phyloP scores from a whole-genome alignment of 1,140 invertebrate species.

The Ceratoteleas bidentatus region DNA sequence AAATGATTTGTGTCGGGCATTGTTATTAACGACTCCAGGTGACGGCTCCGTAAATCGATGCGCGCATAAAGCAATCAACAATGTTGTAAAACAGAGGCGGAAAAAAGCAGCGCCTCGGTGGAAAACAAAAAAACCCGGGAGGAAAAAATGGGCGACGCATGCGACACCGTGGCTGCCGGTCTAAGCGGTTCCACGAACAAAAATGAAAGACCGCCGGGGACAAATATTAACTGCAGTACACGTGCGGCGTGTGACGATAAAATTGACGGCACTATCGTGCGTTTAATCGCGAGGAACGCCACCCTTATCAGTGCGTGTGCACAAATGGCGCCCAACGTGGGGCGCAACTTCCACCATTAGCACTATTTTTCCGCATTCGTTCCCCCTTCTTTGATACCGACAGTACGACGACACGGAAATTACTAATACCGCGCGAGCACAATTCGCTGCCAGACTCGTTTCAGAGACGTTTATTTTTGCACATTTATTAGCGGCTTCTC shows the following conservation, averaged over 20 bases:
- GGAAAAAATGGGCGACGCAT: conserved; percentile 15
- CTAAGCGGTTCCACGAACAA: conserved; percentile 68
- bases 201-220: conserved; percentile 17
- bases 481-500: no score
- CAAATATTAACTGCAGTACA: conserved; percentile 60
- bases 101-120: conserved; percentile 7
- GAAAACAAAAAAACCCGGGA: neutral
- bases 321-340: conserved; percentile 21
- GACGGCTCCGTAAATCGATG: conserved; percentile 49
- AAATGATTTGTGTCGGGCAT: conserved; percentile 48
- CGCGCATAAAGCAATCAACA: conserved; percentile 58
- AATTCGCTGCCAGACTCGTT: conserved; percentile 4
- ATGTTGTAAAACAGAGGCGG: conserved; percentile 47
- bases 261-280: conserved; percentile 66
- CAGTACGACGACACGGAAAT: conserved; percentile 7
- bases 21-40: conserved; percentile 53
- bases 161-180: conserved; percentile 34
- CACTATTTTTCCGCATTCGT: conserved; percentile 58
- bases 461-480: neutral
- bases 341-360: conserved; percentile 62
- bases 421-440: conserved; percentile 5
- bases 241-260: conserved; percentile 67
- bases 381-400: conserved; percentile 4
- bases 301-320: conserved; percentile 12
- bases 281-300: conserved; percentile 60